Conservation (phyloP, 1,140 invertebrate genomes). For the Nymphalis io region DNA sequence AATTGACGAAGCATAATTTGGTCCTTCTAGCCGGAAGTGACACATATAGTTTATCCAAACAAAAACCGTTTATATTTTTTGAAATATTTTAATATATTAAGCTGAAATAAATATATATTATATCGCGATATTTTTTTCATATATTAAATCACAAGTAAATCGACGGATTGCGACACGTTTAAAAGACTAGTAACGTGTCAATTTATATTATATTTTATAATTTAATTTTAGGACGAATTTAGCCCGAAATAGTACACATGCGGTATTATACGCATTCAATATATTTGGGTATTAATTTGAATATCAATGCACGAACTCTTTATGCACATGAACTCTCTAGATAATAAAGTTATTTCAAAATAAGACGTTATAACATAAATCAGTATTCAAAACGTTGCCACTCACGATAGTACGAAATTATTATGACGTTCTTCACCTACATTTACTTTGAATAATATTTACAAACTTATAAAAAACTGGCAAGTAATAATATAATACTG, state of each 20-base stretch:
- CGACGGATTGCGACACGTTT: conserved; percentile 24
- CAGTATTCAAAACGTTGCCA: conserved; percentile 20
- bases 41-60: not conserved
- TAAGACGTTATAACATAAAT: conserved; percentile 9
- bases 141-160: conserved; percentile 8
- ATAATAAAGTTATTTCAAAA: not conserved
- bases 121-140: not conserved
- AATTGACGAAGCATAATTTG: not conserved
- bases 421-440: conserved; percentile 36
- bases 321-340: not conserved
- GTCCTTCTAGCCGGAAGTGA: conserved; percentile 14
- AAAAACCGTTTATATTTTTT: not conserved
- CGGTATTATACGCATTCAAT: not conserved
- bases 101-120: not conserved
- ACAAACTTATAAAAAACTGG: conserved; percentile 67
- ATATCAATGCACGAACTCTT: not conserved
- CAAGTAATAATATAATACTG: conserved; percentile 77
- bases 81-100: conserved; percentile 3
- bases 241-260: conserved; percentile 35
- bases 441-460: conserved; percentile 43
- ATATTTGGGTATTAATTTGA: no score
- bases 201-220: conserved; percentile 28
- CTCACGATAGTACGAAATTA: conserved; percentile 30
- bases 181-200: conserved; percentile 29
- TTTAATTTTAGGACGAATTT: conserved; percentile 48